Conservation (phyloP, 2,113 vertebrate genomes). For the Phainopepla nitens region DNA sequence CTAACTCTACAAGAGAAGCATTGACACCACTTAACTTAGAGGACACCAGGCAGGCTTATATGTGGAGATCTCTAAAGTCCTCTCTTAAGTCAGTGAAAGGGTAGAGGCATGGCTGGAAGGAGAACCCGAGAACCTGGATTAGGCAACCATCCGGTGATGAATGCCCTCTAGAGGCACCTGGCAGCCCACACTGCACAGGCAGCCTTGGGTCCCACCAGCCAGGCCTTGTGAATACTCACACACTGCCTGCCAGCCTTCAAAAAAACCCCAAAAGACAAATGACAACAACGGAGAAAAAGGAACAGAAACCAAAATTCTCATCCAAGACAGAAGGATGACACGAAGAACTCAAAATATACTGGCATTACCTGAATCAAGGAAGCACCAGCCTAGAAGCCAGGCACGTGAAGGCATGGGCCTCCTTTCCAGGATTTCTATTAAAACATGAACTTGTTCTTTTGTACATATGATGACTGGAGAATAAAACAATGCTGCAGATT, state of each 20-base stretch:
- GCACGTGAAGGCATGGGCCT: neutral
- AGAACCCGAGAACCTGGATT: neutral
- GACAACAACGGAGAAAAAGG: neutral
- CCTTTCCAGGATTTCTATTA: neutral
- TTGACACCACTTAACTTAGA: neutral
- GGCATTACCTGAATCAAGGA: neutral
- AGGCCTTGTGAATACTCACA: neutral
- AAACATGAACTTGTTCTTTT: neutral
- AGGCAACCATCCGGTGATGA: neutral
- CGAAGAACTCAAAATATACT: neutral
- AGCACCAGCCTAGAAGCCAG: neutral
- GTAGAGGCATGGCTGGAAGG: neutral
- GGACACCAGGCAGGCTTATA: neutral
- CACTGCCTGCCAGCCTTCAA: neutral
- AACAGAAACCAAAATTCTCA: neutral
- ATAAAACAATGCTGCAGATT: neutral
- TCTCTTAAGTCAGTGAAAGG: neutral
- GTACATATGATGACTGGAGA: neutral
- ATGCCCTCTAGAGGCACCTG: constrained; percentile 43
- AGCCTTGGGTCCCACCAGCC: neutral
- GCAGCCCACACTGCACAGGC: neutral
- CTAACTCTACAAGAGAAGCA: neutral
- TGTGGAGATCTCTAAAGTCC: neutral
- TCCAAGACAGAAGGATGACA: neutral
- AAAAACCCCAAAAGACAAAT: neutral